phyloP scores from a whole-genome alignment of 2,797 vertebrate species.

The Cossypha caffra region DNA sequence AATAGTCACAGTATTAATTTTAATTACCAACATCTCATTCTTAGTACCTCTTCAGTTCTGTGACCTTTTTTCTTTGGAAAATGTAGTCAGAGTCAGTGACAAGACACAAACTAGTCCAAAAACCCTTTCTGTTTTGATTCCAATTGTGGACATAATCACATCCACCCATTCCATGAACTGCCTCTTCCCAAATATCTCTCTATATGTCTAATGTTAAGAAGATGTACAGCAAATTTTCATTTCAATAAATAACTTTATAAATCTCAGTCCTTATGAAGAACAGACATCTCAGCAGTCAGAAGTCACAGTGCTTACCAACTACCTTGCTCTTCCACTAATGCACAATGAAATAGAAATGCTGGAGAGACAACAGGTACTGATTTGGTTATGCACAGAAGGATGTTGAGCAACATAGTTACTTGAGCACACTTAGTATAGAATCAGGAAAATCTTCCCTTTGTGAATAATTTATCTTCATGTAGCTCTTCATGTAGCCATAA shows the following conservation, averaged over 20 bases:
- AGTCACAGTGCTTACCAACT: too few species aligned
- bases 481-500: not conserved
- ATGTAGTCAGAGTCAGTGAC: not conserved
- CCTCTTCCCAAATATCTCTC: not conserved
- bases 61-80: not conserved
- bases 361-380: not conserved
- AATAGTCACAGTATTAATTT: not conserved
- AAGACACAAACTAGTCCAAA: not conserved
- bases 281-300: not conserved
- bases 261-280: not conserved
- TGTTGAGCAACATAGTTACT: not conserved
- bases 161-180: not conserved
- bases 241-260: not conserved
- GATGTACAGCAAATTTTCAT: accelerated
- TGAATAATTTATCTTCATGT: not conserved
- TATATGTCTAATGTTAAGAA: not conserved
- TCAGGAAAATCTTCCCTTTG: not conserved
- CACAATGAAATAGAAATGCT: not conserved
- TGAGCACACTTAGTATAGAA: not conserved
- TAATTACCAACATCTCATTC: not conserved
- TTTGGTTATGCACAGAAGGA: not conserved
- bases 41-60: not conserved
- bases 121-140: not conserved
- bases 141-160: not conserved
- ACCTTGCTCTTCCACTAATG: not conserved